Base-by-base conservation (phyloP, 1,140 invertebrate species). In the Dryas iulia region DNA sequence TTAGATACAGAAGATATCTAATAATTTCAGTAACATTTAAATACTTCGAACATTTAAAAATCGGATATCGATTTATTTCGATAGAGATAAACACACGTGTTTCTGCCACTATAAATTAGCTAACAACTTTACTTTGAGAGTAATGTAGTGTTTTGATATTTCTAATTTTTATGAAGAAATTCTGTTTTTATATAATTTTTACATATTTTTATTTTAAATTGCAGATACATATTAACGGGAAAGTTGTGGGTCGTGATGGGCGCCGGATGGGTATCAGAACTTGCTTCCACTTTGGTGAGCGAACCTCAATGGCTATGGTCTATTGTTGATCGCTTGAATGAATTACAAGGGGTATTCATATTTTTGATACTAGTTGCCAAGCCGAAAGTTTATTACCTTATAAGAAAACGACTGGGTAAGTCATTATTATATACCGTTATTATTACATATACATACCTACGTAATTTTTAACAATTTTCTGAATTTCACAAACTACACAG, bases 181-280 rank as follows among this genome's bases (percentile, higher is more conserved):
- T n/a, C 6, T 39, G 6, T 7, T 39, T 39, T 39, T 18, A 28
- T 28, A 6, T 28, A n/a, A n/a, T n/a, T n/a, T n/a, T n/a, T n/a
- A n/a, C n/a, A 5, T 35, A 7, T 14, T 14, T 14, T 14, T 39
- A 39, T 8, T 39, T 35, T 8, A 14, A 28, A 25, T 72, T 74
- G 11, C 84, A 96, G 95, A 77, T 94, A 95, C 57, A 81, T 94
- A 12, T 92, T 96, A 84, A 95, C 95, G 70, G 84, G 94, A 0
- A 96, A 96, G 77, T 78, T 96, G 3, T 96, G 96, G 87, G 83
- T 96, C 39, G 94, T 96, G 1, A 96, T 96, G 95, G 95, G 96
- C 18, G 94, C 96, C 0, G 93, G 94, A 0, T 96, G 96, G 95
- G 83, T 94, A 0, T 89, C 94, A 1, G 96, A 96, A 81, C 88